Evolutionary conservation across 2,888 invertebrate genomes (phyloP).

Genomic region (Limnephilus marmoratus): DNA sequence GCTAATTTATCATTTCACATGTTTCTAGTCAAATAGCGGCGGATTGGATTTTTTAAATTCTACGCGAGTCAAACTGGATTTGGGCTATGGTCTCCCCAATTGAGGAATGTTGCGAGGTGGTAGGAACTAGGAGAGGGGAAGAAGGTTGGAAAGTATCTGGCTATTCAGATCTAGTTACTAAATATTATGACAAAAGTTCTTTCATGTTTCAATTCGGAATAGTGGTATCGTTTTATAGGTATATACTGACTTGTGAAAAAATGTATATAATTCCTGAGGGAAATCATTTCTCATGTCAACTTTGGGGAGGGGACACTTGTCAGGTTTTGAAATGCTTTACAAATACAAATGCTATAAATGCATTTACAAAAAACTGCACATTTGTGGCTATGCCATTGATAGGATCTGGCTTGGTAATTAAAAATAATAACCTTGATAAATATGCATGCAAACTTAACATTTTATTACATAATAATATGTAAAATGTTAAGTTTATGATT

Average conservation of each 20-base stretch:
- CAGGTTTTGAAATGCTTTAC: not conserved
- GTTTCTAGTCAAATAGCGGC: constrained; percentile 31
- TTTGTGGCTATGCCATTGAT: not conserved
- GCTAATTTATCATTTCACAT: not conserved
- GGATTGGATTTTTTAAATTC: not conserved
- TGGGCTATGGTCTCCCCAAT: not conserved
- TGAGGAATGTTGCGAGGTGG: too few species aligned
- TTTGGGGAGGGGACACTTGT: not conserved
- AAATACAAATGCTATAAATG: not conserved
- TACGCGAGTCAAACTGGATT: not conserved
- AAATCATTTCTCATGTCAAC: too few species aligned
- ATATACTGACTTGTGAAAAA: not conserved
- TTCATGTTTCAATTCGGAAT: not conserved
- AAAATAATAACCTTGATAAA: not conserved
- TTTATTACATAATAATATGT: not conserved
- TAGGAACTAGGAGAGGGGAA: too few species aligned
- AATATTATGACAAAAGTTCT: not conserved
- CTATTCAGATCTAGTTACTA: not conserved
- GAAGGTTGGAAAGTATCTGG: not conserved
- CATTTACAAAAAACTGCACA: not conserved
- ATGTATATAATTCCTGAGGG: too few species aligned
- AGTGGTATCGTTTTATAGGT: not conserved
- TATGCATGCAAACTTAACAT: not conserved
- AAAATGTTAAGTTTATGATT: not conserved
- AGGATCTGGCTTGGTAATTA: not conserved